Percentiles rank a stretch among this genome's conserved stretches.
These are phyloP conservation scores for Drosophila subpulchrella DNA, from an alignment of 1,140 invertebrate species.

Conservation along the genomic window DNA sequence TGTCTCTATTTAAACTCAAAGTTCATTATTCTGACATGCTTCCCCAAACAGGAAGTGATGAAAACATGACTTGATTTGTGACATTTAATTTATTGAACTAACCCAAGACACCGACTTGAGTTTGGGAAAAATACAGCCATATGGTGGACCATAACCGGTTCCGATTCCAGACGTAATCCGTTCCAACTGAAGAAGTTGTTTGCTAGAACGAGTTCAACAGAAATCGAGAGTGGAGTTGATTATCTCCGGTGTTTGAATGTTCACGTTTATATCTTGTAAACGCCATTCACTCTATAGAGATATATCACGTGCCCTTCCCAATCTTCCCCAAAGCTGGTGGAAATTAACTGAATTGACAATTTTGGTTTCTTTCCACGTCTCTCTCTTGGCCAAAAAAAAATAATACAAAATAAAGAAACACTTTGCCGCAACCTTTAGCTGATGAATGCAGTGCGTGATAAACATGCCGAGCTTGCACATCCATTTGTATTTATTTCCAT, in stretches of 20 bases:
- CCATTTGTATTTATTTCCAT: slow-evolving; percentile 42
- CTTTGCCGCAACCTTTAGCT: slow-evolving; percentile 20
- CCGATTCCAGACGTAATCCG: slow-evolving; percentile 54
- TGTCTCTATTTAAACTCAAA: slow-evolving; percentile 9
- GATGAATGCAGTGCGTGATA: slow-evolving; percentile 38
- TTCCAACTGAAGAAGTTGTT: slow-evolving; percentile 36
- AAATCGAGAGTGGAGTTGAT: slow-evolving; percentile 63
- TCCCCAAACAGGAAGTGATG: slow-evolving; percentile 43
- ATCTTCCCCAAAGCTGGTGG: slow-evolving; percentile 3
- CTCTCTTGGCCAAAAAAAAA: slow-evolving; percentile 40
- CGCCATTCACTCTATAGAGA: slow-evolving; percentile 8
- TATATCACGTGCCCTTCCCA: slow-evolving; percentile 37
- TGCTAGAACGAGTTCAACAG: slow-evolving; percentile 45
- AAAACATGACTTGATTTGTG: slow-evolving; percentile 62
- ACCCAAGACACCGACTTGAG: slow-evolving; percentile 16
- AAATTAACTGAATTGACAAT: slow-evolving; percentile 31
- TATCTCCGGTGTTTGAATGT: slow-evolving; percentile 23
- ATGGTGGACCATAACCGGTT: slow-evolving; percentile 42
- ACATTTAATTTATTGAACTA: slow-evolving; percentile 50
- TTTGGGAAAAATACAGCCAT: slow-evolving; percentile 38
- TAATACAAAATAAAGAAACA: not conserved
- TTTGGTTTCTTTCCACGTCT: slow-evolving; percentile 21
- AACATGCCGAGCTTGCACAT: slow-evolving; percentile 47
- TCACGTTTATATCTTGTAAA: slow-evolving; percentile 56
- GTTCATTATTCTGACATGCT: slow-evolving; percentile 31